Conservation (phyloP, 2,113 vertebrate species). For the Benitochromis conjunctus region DNA sequence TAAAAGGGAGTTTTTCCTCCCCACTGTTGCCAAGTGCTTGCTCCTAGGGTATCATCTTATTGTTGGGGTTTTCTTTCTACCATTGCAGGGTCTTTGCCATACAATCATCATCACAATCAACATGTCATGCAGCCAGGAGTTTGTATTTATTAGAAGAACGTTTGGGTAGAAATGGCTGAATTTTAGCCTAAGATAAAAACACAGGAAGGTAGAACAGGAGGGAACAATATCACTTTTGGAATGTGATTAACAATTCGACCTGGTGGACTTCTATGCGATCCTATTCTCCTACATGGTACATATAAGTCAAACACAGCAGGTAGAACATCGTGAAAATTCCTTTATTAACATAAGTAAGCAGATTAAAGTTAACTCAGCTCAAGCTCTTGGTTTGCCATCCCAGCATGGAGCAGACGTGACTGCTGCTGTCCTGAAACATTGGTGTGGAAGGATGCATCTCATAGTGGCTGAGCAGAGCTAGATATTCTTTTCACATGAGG, state of each 20-base stretch:
- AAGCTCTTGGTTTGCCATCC: not conserved
- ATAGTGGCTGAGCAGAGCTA: not conserved
- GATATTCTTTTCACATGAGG: not conserved
- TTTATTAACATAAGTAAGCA: not conserved
- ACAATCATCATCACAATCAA: too few relatives aligned
- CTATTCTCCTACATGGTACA: not conserved
- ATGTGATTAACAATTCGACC: not conserved
- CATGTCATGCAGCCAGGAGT: not conserved
- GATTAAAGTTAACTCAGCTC: not conserved
- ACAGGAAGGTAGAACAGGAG: not conserved
- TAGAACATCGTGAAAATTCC: not conserved
- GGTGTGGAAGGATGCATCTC: slow-evolving; percentile 12
- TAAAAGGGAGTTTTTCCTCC: not conserved
- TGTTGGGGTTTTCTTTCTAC: not conserved
- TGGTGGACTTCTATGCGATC: not conserved
- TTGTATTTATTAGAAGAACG: not conserved
- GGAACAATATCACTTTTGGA: not conserved
- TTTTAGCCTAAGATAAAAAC: not conserved
- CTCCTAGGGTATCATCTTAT: not conserved
- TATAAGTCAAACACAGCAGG: not conserved
- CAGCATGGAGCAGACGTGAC: not conserved
- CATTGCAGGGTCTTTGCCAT: not conserved
- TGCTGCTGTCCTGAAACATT: not conserved
- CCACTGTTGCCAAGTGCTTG: not conserved
- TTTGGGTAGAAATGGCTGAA: not conserved